phyloP scores from a whole-genome alignment of 2,797 vertebrate genomes.

The Oophaga sylvatica region DNA sequence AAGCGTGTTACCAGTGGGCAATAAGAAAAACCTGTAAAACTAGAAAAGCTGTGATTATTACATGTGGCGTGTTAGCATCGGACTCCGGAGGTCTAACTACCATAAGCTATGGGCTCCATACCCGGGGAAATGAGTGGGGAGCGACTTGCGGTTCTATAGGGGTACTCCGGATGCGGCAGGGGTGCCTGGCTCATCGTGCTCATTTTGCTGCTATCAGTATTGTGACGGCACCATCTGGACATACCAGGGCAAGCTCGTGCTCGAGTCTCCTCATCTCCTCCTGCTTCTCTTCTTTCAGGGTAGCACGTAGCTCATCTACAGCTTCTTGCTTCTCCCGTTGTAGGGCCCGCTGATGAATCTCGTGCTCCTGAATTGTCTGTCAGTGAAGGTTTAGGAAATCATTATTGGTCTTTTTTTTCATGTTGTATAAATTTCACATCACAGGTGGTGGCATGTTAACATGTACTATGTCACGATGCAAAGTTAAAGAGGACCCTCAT shows the following conservation, averaged over 20 bases:
- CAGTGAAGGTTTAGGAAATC: not conserved
- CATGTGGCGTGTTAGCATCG: no score
- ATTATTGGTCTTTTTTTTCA: not conserved
- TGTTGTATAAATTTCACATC: not conserved
- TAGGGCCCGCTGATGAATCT: constrained; percentile 63
- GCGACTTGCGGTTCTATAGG: no score
- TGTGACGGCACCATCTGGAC: no score
- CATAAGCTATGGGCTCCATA: no score
- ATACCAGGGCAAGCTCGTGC: constrained; percentile 64
- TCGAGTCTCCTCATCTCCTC: constrained; percentile 67
- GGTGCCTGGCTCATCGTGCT: not conserved
- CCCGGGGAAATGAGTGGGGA: no score
- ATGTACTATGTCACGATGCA: no score
- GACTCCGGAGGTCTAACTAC: no score
- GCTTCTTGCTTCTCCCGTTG: constrained; percentile 69
- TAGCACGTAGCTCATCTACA: constrained; percentile 63
- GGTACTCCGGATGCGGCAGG: not conserved
- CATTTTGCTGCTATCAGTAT: not conserved
- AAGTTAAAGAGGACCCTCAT: no score
- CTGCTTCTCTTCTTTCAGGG: constrained; percentile 73
- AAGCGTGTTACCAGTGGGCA: not conserved
- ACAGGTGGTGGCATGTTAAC: not conserved
- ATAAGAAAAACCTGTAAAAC: no score
- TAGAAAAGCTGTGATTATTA: no score
- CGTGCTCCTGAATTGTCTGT: constrained; percentile 74